Base-by-base conservation (phyloP, 2,888 invertebrate genomes). In the Brachypalpus laphriformis region DNA sequence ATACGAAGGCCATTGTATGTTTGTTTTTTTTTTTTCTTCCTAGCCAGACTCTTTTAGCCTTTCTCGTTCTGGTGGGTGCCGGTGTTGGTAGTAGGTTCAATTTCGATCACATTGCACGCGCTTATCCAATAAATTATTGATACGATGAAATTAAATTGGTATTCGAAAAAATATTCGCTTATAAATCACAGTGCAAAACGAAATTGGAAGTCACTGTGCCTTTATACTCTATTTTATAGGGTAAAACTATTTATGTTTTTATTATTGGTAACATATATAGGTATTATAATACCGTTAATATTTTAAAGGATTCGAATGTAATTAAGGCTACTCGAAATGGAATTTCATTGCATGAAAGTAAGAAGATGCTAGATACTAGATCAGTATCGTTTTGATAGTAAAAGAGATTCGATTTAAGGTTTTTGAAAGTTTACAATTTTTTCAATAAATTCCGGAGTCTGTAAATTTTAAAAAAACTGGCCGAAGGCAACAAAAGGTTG, bases 71-170 rank as follows among this genome's bases (percentile, higher is more conserved):
- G 51, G 51, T 14, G n/a, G 42, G n/a, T 37, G 31, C 20, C 11
- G 22, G 31, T 42, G 40, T n/a, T 7, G 66, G 63, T 31, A 63
- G 59, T 70, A 22, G 61, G 74, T 65, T 85, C 47, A 76, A 81
- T 81, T 85, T 81, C 70, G 63, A 85, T 80, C 54, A 25, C 83
- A 80, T 76, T 82, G 86, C 86, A 82, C 82, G 82, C 86, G 81
- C 40, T 82, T 66, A 59, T 14, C 59, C 86, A 82, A 86, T 86
- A 86, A 86, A 82, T 86, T 81, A 86, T 61, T 82, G 68, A 61
- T 56, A 77, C 72, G 72, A 82, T 82, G 51, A 82, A 86, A 82
- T 86, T 82, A 82, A 86, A 86, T 86, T 83, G 78, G 78, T 68
- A 78, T 83, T 77, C 75, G 74, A 45, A 81, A 83, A 85, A 66